Evolutionary conservation across 2,113 vertebrate species (phyloP).

Genomic region (Oriolus oriolus): DNA sequence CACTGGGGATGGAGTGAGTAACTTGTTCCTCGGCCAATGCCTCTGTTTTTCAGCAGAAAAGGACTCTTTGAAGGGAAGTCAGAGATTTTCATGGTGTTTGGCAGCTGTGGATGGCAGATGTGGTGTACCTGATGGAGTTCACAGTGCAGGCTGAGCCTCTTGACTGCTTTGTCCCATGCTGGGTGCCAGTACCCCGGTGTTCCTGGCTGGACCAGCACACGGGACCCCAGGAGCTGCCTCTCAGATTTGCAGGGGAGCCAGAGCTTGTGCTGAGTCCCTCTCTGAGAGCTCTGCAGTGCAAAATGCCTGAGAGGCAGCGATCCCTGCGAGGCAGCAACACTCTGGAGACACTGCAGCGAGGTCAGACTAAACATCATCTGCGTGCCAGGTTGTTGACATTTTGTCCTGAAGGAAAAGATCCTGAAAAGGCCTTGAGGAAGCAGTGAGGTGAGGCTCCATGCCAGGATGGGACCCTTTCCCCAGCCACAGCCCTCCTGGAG

Average conservation of each 20-base stretch:
- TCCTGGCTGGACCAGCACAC: neutral
- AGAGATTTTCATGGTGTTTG: neutral
- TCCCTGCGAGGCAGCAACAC: neutral
- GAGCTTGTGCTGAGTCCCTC: fast-evolving
- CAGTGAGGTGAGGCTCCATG: neutral
- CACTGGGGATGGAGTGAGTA: fast-evolving
- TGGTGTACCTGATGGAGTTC: neutral
- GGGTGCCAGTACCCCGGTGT: fast-evolving
- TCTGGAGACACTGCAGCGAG: neutral
- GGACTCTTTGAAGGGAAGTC: neutral
- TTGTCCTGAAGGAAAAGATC: neutral
- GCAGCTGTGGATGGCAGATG: neutral
- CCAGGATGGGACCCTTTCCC: neutral
- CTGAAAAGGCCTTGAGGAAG: neutral
- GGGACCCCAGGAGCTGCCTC: neutral
- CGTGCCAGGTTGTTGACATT: neutral
- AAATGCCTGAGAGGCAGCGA: neutral
- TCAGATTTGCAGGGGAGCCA: neutral
- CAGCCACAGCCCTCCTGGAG: neutral
- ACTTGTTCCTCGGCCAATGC: neutral
- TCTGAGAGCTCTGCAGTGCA: neutral
- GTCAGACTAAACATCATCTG: conserved; percentile 33
- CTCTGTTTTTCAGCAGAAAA: neutral
- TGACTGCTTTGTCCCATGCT: neutral
- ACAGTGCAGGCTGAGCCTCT: neutral